phyloP scores from a whole-genome alignment of 2,797 vertebrate species.

The Bradypodion ventrale region DNA sequence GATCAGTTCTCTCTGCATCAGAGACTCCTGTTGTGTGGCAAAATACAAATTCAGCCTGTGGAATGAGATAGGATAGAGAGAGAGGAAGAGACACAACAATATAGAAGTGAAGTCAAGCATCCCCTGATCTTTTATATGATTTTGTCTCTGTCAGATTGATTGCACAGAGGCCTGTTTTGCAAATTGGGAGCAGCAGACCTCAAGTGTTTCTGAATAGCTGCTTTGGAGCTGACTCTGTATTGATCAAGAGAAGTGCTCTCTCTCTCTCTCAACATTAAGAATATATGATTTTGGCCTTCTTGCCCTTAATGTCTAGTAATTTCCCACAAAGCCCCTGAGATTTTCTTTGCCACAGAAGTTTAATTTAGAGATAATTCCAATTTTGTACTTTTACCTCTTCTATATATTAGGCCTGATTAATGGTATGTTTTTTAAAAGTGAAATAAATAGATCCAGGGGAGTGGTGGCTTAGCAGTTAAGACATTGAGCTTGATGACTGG shows the following conservation, averaged over 20 bases:
- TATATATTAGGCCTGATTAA: neutral
- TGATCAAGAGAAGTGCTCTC: neutral
- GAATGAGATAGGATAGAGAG: neutral
- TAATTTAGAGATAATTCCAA: neutral
- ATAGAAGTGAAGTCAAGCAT: neutral
- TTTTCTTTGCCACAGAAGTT: neutral
- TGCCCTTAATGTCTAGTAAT: neutral
- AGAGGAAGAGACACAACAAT: neutral
- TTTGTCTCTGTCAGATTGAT: neutral
- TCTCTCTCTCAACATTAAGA: neutral
- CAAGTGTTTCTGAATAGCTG: neutral
- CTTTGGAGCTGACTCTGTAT: neutral
- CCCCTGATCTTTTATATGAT: neutral
- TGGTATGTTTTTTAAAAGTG: neutral
- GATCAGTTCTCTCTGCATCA: neutral
- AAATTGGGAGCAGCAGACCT: neutral
- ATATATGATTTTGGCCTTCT: neutral
- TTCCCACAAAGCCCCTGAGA: neutral
- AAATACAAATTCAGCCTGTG: neutral
- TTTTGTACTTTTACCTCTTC: neutral
- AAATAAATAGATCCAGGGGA: too few relatives aligned
- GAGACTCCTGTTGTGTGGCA: constrained; percentile 1
- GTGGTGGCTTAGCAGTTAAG: too few relatives aligned
- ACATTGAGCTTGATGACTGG: too few relatives aligned
- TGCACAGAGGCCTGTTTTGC: neutral